Evolutionary conservation across 2,797 vertebrate species (phyloP), one percentile per base, ranked within the genome.

Genomic region (Microctenopoma lineatum): DNA sequence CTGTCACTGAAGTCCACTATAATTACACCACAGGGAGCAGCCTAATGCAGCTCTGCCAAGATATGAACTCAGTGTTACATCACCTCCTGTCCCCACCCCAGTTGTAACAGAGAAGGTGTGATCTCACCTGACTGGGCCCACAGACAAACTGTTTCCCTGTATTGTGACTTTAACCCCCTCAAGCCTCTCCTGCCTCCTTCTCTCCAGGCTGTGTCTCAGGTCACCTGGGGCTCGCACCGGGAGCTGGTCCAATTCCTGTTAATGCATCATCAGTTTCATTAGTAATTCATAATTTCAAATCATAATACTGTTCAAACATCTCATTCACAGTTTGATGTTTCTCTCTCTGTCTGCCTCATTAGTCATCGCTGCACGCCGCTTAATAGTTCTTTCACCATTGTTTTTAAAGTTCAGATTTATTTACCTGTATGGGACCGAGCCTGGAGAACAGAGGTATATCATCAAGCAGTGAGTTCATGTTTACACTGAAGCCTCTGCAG

Each of bases 401-500:
- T 4, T 29, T 29, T 29, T 29, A 1, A 3, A 3, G 27, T 29
- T 29, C 27, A 29, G 9, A 9, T 10, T 46, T 10, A 46, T 61
- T 70, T 87, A 98, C 97, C 94, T 94, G 92, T 12, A 89, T 54
- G n/a, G 89, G 68, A 59, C 90, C 93, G 58, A 88, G 79, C 36
- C 93, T 89, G 77, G 88, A 82, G 79, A 91, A 90, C 13, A 93
- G 80, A 50, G 93, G 93, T 83, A 93, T 63, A 27, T 94, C 85
- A 78, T 94, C 86, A 75, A 87, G 84, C 91, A 93, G 25, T 0
- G 74, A 79, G 46, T 60, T 55, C 64, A 73, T 25, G 1, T 88
- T 85, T 64, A 96, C 88, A 69, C 93, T 94, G 82, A 96, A 94
- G 74, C 94, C 94, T 89, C 96, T 99, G 90, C 8, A 59, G 27